phyloP scores from a whole-genome alignment of 2,888 invertebrate species.

The Drosophila mettleri region DNA sequence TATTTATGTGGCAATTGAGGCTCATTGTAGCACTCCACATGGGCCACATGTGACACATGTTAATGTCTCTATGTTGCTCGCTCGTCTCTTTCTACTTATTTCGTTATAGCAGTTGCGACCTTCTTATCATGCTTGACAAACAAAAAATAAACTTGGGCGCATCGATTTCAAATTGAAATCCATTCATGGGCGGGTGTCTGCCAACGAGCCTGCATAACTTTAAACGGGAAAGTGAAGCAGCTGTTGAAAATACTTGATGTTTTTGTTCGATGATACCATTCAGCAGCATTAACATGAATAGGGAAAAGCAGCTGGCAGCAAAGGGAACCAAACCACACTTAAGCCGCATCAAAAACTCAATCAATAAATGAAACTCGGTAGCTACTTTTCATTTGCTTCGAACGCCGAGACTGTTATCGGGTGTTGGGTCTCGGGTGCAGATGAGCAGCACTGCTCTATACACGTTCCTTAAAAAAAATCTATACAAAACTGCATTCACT shows the following conservation, averaged over 20 bases:
- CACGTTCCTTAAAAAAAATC: constrained; percentile 16
- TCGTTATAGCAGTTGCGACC: constrained; percentile 32
- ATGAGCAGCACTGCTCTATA: constrained; percentile 3
- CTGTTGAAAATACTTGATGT: constrained; percentile 30
- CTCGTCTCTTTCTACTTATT: constrained; percentile 13
- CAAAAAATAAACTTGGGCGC: constrained; percentile 14
- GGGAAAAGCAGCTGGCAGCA: constrained; percentile 47
- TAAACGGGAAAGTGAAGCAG: constrained; percentile 23
- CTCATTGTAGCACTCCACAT: constrained; percentile 41
- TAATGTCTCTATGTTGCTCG: constrained; percentile 35
- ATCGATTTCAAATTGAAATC: constrained; percentile 43
- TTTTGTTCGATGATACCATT: constrained; percentile 34
- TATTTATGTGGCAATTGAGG: constrained; percentile 67
- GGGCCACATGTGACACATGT: constrained; percentile 28
- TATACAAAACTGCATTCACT: constrained; percentile 41
- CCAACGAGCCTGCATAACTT: constrained; percentile 24
- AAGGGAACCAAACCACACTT: constrained; percentile 39
- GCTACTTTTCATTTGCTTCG: constrained; percentile 29
- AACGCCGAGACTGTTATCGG: constrained; percentile 6
- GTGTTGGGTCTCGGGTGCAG: not conserved
- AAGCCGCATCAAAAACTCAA: constrained; percentile 58
- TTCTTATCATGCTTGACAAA: constrained; percentile 42
- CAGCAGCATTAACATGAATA: constrained; percentile 41
- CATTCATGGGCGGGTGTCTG: constrained; percentile 20
- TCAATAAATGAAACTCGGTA: constrained; percentile 48